Evolutionary conservation across 2,888 invertebrate genomes (phyloP).

Genomic region (Macropis europaea): DNA sequence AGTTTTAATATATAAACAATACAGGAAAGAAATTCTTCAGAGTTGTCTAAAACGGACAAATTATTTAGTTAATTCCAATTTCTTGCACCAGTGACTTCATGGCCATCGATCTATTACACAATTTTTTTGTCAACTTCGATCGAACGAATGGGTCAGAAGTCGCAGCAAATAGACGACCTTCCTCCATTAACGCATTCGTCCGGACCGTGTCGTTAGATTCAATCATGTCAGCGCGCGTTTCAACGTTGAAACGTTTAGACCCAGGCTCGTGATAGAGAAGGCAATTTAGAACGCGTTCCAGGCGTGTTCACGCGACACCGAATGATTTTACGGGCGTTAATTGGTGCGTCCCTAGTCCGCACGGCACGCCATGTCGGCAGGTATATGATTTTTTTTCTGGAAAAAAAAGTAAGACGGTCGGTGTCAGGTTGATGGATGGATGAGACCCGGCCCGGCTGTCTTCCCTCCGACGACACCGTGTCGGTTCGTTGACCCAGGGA

Average conservation of each 20-base stretch:
- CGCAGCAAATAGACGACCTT: neutral
- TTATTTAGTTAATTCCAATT: too few species aligned
- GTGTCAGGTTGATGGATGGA: conserved; percentile 60
- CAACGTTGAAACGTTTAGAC: conserved; percentile 43
- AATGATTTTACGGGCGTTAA: conserved; percentile 61
- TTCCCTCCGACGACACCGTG: conserved; percentile 17
- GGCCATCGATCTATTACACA: too few species aligned
- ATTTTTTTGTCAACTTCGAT: too few species aligned
- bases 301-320: conserved; percentile 41
- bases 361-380: conserved; percentile 21
- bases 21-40: too few species aligned
- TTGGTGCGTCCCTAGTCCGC: conserved; percentile 37
- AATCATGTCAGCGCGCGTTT: conserved; percentile 17
- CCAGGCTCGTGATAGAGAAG: conserved; percentile 36
- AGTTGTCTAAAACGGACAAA: too few species aligned
- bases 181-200: conserved; percentile 14
- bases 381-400: conserved; percentile 12
- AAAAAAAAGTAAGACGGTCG: conserved; percentile 20
- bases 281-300: conserved; percentile 40
- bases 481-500: conserved; percentile 49
- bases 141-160: too few species aligned
- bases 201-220: neutral
- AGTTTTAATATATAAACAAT: too few species aligned
- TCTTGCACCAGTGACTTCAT: too few species aligned
- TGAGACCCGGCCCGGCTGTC: conserved; percentile 33